Evolutionary conservation across 1,140 invertebrate genomes (phyloP).

Genomic region (Penaeus chinensis): DNA sequence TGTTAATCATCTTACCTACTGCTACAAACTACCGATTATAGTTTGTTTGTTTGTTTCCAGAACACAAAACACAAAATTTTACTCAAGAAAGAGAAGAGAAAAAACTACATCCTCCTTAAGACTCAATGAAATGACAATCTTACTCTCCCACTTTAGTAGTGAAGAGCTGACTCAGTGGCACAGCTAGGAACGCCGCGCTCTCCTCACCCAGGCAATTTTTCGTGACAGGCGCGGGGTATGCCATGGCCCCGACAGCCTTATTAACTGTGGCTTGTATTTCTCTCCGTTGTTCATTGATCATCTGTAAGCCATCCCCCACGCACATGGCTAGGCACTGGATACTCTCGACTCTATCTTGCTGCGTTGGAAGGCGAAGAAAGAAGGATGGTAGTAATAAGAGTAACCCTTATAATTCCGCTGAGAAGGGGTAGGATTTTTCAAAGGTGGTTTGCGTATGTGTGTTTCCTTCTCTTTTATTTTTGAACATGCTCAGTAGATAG

Average conservation of each 20-base stretch:
- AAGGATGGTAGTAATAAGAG: neutral
- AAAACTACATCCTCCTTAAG: too few relatives aligned
- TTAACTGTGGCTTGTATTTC: neutral
- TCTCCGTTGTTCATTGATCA: neutral
- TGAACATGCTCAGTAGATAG: too few relatives aligned
- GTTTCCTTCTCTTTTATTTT: too few relatives aligned
- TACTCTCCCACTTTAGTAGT: constrained; percentile 32
- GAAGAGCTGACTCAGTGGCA: constrained; percentile 28
- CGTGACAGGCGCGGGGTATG: constrained; percentile 1
- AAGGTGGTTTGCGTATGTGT: too few relatives aligned
- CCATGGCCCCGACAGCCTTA: constrained; percentile 9
- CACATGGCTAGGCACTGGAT: constrained; percentile 30
- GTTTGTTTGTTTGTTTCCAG: too few relatives aligned
- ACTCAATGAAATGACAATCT: neutral
- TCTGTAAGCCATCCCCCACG: constrained; percentile 1
- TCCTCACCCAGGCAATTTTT: constrained; percentile 13
- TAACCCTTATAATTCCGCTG: neutral
- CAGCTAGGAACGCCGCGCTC: constrained; percentile 19
- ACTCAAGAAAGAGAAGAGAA: too few relatives aligned
- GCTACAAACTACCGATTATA: too few relatives aligned
- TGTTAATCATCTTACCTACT: too few relatives aligned
- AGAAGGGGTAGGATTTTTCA: too few relatives aligned
- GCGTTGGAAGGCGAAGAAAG: neutral
- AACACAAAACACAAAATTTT: too few relatives aligned
- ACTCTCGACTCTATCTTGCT: constrained; percentile 38